Evolutionary conservation across 2,797 vertebrate genomes (phyloP).

Genomic region (Lutjanus campechanus): DNA sequence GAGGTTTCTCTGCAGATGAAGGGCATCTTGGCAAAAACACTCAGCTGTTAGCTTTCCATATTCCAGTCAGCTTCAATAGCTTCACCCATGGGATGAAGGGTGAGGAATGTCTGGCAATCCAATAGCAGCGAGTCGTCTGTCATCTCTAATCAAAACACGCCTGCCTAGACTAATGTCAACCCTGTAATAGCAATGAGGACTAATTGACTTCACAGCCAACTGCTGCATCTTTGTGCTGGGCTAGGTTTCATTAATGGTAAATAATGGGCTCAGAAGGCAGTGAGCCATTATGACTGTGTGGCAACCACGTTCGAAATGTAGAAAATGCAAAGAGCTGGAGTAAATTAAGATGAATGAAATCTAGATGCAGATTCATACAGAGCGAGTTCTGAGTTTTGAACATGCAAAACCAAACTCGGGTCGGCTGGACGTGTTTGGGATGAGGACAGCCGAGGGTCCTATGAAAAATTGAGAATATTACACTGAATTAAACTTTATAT

Average conservation of each 20-base stretch:
- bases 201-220: conserved; percentile 83
- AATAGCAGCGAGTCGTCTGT: conserved; percentile 80
- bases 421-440: neutral
- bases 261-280: conserved; percentile 49
- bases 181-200: conserved; percentile 82
- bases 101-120: conserved; percentile 83
- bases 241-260: conserved; percentile 72
- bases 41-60: conserved; percentile 79
- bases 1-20: conserved; percentile 72
- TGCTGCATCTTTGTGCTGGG: conserved; percentile 74
- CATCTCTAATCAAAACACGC: conserved; percentile 84
- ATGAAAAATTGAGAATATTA: conserved; percentile 1
- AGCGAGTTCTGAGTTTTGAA: conserved; percentile 20
- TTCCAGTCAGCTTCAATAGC: conserved; percentile 82
- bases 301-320: conserved; percentile 34
- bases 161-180: conserved; percentile 83
- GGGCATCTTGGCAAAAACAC: conserved; percentile 80
- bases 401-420: conserved; percentile 1
- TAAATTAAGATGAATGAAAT: conserved; percentile 43
- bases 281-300: conserved; percentile 34
- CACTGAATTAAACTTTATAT: conserved; percentile 12
- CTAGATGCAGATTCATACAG: conserved; percentile 7
- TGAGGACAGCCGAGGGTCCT: neutral
- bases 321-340: conserved; percentile 37
- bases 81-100: conserved; percentile 79